A percentile compares a stretch with the other conserved stretches of the same genome.
Evolutionary conservation across 2,888 invertebrate species (phyloP).

Genomic region (Noctua pronuba): DNA sequence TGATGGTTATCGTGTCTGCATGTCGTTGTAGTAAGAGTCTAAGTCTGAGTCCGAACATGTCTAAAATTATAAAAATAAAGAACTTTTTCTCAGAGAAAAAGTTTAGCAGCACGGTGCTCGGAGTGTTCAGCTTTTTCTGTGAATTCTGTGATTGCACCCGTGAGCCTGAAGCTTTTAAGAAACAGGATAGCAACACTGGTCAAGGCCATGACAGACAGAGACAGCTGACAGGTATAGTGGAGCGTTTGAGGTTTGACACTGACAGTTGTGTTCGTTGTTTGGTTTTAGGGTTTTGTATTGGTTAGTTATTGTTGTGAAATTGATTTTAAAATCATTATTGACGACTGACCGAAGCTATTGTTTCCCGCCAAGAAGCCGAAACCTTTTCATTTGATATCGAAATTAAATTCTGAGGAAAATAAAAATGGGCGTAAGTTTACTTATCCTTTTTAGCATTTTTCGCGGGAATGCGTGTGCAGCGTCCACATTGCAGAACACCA

Average conservation of each 20-base stretch:
- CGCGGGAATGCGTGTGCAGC: conserved; percentile 3
- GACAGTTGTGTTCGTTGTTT: conserved; percentile 18
- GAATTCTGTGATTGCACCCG: neutral
- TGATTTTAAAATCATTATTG: neutral
- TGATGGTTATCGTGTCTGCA: neutral
- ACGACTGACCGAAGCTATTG: neutral
- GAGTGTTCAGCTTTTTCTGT: neutral
- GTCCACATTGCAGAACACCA: neutral
- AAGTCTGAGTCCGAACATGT: neutral
- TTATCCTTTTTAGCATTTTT: conserved; percentile 1
- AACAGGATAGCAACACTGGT: neutral
- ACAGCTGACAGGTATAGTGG: neutral
- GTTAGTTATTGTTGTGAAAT: conserved; percentile 6
- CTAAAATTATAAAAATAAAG: neutral
- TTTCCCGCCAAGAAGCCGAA: neutral
- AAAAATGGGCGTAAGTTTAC: conserved; percentile 76
- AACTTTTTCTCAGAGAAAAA: neutral
- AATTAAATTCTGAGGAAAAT: conserved; percentile 16
- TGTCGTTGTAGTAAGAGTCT: neutral
- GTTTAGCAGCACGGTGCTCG: neutral
- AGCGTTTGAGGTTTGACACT: conserved; percentile 2
- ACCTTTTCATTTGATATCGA: neutral
- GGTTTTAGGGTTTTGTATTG: neutral
- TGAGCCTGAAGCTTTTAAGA: neutral
- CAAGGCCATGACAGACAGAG: neutral